A percentile compares a stretch with the other conserved stretches of the same genome.
These are phyloP conservation scores for Drosophila triauraria DNA, from an alignment of 1,140 invertebrate genomes.

Conservation along the genomic window DNA sequence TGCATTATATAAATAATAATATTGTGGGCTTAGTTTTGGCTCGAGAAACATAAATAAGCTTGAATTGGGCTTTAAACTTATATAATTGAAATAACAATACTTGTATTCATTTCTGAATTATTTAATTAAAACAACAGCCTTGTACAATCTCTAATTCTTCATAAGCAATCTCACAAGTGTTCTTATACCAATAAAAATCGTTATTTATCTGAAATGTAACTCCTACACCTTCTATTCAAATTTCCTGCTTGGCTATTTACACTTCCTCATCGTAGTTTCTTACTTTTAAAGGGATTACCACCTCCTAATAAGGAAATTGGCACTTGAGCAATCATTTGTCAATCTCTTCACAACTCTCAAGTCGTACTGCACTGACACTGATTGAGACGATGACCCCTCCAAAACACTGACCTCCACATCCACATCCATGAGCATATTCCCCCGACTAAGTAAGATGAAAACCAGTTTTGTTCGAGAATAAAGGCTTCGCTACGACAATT, in stretches of 20 bases:
- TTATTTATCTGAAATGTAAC: background rate
- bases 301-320: constrained; percentile 55
- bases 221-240: background rate
- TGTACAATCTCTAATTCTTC: background rate
- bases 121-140: background rate
- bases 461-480: constrained; percentile 19
- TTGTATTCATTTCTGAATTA: too few species aligned
- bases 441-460: constrained; percentile 11
- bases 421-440: background rate
- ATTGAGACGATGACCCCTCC: constrained; percentile 43
- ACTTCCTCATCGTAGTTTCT: constrained; percentile 8
- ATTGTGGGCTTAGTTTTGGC: too few species aligned
- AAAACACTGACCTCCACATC: constrained; percentile 19
- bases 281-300: constrained; percentile 17
- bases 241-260: constrained; percentile 6
- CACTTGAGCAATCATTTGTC: constrained; percentile 65
- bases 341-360: constrained; percentile 43
- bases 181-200: background rate
- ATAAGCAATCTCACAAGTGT: background rate
- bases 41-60: background rate
- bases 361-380: constrained; percentile 28
- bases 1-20: too few species aligned
- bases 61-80: background rate
- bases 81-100: background rate
- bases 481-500: constrained; percentile 15